Conservation (phyloP, 2,113 vertebrate species). For the Saiga tatarica region DNA sequence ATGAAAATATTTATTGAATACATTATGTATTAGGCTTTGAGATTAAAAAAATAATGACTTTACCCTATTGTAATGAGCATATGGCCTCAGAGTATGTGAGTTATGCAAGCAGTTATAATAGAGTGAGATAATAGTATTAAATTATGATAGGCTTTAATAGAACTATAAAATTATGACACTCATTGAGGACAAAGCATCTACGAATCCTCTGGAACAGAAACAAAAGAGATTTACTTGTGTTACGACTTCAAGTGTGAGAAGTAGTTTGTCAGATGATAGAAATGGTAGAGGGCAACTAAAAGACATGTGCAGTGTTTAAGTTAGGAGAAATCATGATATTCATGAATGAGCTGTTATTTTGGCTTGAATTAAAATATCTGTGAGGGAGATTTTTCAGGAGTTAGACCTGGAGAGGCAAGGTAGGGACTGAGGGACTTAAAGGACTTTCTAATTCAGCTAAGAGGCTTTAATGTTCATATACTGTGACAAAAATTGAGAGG, state of each 20-base stretch:
- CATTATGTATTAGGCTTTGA: not conserved
- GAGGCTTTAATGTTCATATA: not conserved
- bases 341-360: not conserved
- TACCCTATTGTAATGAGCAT: not conserved
- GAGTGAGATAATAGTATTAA: not conserved
- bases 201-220: not conserved
- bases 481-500: not conserved
- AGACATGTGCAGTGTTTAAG: not conserved
- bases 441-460: not conserved
- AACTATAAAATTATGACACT: not conserved
- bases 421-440: not conserved
- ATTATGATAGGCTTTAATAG: not conserved
- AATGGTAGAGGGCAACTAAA: not conserved
- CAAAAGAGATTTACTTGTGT: not conserved
- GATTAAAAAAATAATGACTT: not conserved
- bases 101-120: not conserved
- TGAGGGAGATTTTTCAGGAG: not conserved
- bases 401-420: not conserved
- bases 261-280: not conserved
- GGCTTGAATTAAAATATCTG: not conserved
- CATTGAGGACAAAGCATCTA: not conserved
- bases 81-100: not conserved
- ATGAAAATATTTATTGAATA: constrained; percentile 7
- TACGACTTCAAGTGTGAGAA: not conserved
- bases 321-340: not conserved